A percentile compares a stretch with the other conserved stretches of the same genome.
Evolutionary conservation across 2,113 vertebrate genomes (phyloP).

Genomic region (Gavialis gangeticus): DNA sequence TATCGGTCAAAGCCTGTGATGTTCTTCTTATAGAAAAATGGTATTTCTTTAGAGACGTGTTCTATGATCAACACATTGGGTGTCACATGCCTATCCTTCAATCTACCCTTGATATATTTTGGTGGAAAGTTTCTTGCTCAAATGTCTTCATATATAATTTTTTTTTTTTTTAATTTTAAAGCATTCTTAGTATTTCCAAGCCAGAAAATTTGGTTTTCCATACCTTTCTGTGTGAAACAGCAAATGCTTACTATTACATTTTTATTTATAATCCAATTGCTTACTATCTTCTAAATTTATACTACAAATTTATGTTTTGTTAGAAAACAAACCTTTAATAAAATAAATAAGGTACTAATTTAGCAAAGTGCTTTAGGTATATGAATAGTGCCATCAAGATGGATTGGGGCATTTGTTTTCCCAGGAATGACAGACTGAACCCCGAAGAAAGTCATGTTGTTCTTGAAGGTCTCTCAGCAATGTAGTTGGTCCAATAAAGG

Average conservation of each 20-base stretch:
- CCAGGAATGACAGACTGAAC: neutral
- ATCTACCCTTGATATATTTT: neutral
- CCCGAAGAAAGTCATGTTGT: no score
- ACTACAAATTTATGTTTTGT: neutral
- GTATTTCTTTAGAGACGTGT: neutral
- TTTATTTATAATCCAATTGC: neutral
- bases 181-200: rapidly evolving
- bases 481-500: no score
- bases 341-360: neutral
- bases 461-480: no score
- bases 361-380: neutral
- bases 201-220: neutral
- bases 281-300: neutral
- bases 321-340: neutral
- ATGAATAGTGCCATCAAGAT: neutral
- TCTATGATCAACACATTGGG: neutral
- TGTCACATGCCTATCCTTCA: neutral
- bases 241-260: neutral
- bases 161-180: neutral
- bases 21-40: neutral
- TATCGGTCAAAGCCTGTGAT: neutral
- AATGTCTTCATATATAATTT: neutral
- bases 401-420: neutral
- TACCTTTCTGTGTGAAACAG: neutral
- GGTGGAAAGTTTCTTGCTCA: neutral